Evolutionary conservation across 2,888 invertebrate genomes (phyloP).

Genomic region (Caenorhabditis japonica): DNA sequence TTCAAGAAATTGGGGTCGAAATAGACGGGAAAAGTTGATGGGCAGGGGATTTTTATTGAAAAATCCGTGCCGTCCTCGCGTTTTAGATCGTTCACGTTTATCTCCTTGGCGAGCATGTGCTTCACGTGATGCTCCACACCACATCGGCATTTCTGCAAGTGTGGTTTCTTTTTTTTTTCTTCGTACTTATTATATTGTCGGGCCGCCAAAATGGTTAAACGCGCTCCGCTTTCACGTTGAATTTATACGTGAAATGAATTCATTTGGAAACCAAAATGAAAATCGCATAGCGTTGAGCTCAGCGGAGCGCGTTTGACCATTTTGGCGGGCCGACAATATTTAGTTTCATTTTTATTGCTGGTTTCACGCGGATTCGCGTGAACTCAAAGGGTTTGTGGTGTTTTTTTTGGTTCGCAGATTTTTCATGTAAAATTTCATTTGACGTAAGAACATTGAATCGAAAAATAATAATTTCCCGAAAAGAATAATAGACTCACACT

Average conservation of each 20-base stretch:
- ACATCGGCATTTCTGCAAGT: constrained; percentile 22
- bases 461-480: not conserved
- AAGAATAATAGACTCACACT: constrained; percentile 2
- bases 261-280: too few relatives aligned
- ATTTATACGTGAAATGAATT: too few relatives aligned
- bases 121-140: constrained; percentile 1
- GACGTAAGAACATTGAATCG: too few relatives aligned
- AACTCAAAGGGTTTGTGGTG: too few relatives aligned
- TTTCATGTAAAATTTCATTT: too few relatives aligned
- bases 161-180: not conserved
- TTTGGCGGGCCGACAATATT: too few relatives aligned
- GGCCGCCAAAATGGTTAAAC: too few relatives aligned
- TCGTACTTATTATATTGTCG: too few relatives aligned
- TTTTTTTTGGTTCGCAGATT: too few relatives aligned
- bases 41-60: constrained; percentile 13
- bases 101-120: constrained; percentile 3
- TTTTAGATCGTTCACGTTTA: constrained; percentile 9
- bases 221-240: too few relatives aligned
- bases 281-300: too few relatives aligned
- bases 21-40: not conserved
- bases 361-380: not conserved
- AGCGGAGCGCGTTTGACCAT: too few relatives aligned
- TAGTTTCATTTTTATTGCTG: not conserved
- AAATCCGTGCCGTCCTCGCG: constrained; percentile 14
- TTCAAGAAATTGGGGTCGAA: not conserved